Evolutionary conservation across 2,113 vertebrate genomes (phyloP), one percentile per base, ranked within the genome.

Genomic region (Takifugu bimaculatus): DNA sequence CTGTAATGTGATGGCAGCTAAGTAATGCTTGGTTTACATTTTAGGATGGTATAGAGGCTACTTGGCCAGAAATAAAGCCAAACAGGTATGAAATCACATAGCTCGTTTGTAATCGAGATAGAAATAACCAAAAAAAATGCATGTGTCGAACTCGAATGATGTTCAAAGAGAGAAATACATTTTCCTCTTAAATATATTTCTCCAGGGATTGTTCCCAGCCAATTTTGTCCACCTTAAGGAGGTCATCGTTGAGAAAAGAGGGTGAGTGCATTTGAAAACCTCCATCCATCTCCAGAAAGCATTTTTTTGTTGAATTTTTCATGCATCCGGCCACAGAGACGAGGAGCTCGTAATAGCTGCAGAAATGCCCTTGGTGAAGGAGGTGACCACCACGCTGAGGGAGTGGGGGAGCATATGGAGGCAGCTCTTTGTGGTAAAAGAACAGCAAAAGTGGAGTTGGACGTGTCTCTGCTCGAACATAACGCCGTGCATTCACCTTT

Each of bases 361-460:
- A 51, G 96, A 98, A 87, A 95, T 96, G 84, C 97, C 97, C 57
- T 81, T 99, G 85, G 97, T 95, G 39, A 96, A 97, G 80, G 96
- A 99, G 88, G 94, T 98, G 74, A 96, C 97, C 60, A 93, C 92
- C 1, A 99, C 96, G 0, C 83, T 99, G 39, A 93, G 96, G 75
- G 97, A 99, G 77, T 99, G 97, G 97, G 94, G 94, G 13, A 95
- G 85, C 88, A 98, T 99, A 80, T 99, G 96, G 96, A 99, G 96
- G 66, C 95, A 97, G 72, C 91, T 98, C n/a, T 99, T 93, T 66
- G 91, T 94, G 94, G 97, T 99, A 89, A 80, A 87, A 74, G 3
- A 59, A 13, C 15, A 63, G 66, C 13, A 5, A 50, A 11, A 29
- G 14, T 11, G 5, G 4, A 13, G n/a, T 15, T 39, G 9, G 60